Evolutionary conservation across 2,113 vertebrate genomes (phyloP).

Genomic region (Romanogobio albipinnatus): DNA sequence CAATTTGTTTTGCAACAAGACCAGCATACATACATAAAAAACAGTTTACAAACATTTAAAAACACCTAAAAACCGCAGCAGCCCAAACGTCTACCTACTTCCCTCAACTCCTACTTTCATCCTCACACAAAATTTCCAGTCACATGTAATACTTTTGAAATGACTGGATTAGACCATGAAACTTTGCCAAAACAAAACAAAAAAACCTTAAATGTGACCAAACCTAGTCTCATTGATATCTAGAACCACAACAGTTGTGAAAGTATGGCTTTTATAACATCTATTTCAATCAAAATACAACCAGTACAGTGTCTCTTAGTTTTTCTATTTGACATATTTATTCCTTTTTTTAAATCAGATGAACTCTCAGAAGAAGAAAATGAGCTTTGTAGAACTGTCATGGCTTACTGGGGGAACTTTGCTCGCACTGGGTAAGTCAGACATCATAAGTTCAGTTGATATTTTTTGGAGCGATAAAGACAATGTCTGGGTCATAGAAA

Average conservation of each 20-base stretch:
- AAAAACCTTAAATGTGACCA: too few relatives aligned
- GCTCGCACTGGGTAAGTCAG: constrained; percentile 74
- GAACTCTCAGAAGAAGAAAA: constrained; percentile 61
- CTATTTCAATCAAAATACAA: neutral
- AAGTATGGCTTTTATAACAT: neutral
- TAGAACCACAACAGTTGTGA: too few relatives aligned
- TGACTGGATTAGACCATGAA: neutral
- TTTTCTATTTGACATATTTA: neutral
- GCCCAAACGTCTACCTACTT: too few relatives aligned
- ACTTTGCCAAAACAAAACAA: too few relatives aligned
- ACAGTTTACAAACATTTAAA: too few relatives aligned
- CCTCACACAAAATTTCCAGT: neutral
- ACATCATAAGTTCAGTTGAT: neutral
- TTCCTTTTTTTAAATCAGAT: neutral
- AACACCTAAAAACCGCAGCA: too few relatives aligned
- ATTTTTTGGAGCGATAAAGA: neutral
- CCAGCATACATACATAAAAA: too few relatives aligned
- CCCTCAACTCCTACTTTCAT: neutral
- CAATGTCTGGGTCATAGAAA: neutral
- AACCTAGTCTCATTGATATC: too few relatives aligned
- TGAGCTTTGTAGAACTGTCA: constrained; percentile 66
- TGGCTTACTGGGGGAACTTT: constrained; percentile 81
- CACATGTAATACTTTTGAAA: neutral
- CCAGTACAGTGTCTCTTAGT: neutral
- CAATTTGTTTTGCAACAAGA: too few relatives aligned